Conservation (phyloP, 2,888 invertebrate species). For the Prostheceraeus crozeri region DNA sequence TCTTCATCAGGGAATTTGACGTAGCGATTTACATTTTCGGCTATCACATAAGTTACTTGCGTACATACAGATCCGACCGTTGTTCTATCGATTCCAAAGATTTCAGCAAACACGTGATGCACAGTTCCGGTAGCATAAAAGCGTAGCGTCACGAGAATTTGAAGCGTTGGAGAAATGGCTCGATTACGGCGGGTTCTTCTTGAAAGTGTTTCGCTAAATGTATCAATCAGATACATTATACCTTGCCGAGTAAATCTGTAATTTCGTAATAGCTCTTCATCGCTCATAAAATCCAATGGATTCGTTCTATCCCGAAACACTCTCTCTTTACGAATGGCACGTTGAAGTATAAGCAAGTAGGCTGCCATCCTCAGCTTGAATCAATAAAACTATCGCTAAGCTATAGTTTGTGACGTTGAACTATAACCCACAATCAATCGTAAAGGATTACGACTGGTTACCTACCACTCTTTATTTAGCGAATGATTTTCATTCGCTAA, state of each 20-base stretch:
- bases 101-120: constrained; percentile 13
- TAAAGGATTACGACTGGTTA: too few species aligned
- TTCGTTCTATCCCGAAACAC: background rate
- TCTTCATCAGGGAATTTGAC: too few species aligned
- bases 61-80: too few species aligned
- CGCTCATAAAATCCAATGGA: constrained; percentile 10
- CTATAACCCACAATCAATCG: too few species aligned
- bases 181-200: constrained; percentile 19
- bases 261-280: constrained; percentile 18
- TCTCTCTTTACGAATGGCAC: constrained; percentile 3
- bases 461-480: too few species aligned
- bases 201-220: background rate
- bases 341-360: background rate
- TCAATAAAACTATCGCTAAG: too few species aligned
- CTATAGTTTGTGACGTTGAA: too few species aligned
- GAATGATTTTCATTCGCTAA: too few species aligned
- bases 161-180: too few species aligned
- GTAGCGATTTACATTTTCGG: too few species aligned
- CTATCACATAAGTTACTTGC: too few species aligned
- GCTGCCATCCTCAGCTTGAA: too few species aligned
- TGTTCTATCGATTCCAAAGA: constrained; percentile 10
- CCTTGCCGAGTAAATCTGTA: constrained; percentile 1
- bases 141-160: constrained; percentile 7
- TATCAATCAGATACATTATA: constrained; percentile 15
- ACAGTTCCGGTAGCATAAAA: constrained; percentile 2